Conservation (phyloP, 1,140 invertebrate species). For the Leptoteleia sp. region DNA sequence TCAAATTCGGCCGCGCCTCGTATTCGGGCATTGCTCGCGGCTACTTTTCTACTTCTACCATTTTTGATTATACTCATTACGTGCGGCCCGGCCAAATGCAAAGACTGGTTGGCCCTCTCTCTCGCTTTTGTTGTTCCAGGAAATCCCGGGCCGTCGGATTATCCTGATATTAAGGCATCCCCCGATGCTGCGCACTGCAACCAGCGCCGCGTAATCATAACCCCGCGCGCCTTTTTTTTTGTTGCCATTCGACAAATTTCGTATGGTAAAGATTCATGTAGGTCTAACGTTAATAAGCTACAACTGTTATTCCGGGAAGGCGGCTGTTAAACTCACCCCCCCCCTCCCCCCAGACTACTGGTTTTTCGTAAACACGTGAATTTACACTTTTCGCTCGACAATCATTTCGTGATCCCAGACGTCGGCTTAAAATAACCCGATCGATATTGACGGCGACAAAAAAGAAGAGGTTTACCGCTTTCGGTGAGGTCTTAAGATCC, state of each 20-base stretch:
- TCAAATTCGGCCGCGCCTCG: slow-evolving; percentile 76
- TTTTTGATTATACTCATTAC: slow-evolving; percentile 80
- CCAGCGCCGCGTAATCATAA: slow-evolving; percentile 41
- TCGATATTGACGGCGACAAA: too few species aligned
- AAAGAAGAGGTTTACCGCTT: too few species aligned
- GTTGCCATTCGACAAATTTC: slow-evolving; percentile 48
- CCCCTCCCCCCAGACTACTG: slow-evolving; percentile 20
- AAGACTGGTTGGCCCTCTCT: too few species aligned
- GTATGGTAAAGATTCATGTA: slow-evolving; percentile 54
- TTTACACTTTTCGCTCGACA: slow-evolving; percentile 19
- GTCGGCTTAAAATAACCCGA: too few species aligned
- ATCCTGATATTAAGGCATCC: slow-evolving; percentile 54
- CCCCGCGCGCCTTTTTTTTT: slow-evolving; percentile 48
- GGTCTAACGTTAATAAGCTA: slow-evolving; percentile 45
- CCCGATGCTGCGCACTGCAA: slow-evolving; percentile 41
- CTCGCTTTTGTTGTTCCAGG: slow-evolving; percentile 70
- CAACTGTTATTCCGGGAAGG: slow-evolving; percentile 57
- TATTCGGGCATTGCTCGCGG: slow-evolving; percentile 71
- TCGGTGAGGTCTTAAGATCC: too few species aligned
- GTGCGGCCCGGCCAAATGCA: slow-evolving; percentile 34
- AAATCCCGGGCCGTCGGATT: slow-evolving; percentile 67
- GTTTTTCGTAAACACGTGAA: slow-evolving; percentile 31
- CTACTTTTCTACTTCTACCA: slow-evolving; percentile 74
- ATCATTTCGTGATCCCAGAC: too few species aligned
- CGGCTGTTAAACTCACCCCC: slow-evolving; percentile 14